Percentiles rank a stretch among this genome's conserved stretches.
Conservation (phyloP, 2,797 vertebrate genomes). For the Euphonia xanthogaster region DNA sequence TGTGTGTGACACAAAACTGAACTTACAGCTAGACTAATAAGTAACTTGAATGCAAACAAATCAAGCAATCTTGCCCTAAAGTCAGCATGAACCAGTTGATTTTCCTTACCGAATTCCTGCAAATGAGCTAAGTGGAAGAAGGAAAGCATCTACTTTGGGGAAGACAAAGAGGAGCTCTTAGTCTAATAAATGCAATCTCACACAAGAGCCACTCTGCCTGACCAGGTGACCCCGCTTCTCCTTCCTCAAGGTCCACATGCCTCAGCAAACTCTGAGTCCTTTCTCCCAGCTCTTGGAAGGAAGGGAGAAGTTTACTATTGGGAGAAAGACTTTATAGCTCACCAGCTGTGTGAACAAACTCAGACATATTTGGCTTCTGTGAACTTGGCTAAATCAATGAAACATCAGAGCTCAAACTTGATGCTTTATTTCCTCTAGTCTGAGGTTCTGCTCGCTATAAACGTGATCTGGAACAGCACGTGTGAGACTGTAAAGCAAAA, state of each 20-base stretch:
- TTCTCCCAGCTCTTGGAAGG: not conserved
- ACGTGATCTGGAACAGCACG: constrained; percentile 42
- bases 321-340: constrained; percentile 3
- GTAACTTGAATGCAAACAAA: constrained; percentile 3
- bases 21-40: not conserved
- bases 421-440: constrained; percentile 39
- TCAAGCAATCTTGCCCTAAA: not conserved
- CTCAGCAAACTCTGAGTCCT: not conserved
- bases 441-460: not conserved
- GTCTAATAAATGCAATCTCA: not conserved
- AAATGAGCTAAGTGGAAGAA: not conserved
- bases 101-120: not conserved
- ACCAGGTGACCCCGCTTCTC: not conserved
- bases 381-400: constrained; percentile 44
- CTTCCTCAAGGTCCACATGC: accelerated
- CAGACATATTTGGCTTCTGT: constrained; percentile 41
- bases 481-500: constrained; percentile 39
- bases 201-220: not conserved
- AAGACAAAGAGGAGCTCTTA: not conserved
- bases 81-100: not conserved
- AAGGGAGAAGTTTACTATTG: not conserved
- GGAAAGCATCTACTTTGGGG: not conserved
- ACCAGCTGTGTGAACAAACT: constrained; percentile 47
- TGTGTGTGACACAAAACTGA: constrained; percentile 11
- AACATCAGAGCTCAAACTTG: constrained; percentile 32